Evolutionary conservation across 2,113 vertebrate species (phyloP), one percentile per base, ranked within the genome.

Genomic region (Grallaria varia): DNA sequence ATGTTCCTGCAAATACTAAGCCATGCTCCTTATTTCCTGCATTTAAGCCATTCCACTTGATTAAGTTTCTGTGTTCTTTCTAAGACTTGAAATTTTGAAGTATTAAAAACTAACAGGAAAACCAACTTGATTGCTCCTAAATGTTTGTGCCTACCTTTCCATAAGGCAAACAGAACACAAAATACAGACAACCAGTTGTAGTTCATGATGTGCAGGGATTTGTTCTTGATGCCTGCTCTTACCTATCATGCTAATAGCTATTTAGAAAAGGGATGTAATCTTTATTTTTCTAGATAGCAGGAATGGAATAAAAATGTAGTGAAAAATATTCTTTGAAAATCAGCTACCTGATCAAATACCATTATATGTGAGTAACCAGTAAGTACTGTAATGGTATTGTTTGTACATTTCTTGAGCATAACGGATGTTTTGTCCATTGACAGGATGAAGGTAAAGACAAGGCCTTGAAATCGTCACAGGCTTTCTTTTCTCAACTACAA

Each of bases 401-500:
- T 45, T 73, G 13, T 52, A 10, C 2, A 0, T 45, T 63, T 44
- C 53, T 62, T 39, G 55, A 4, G 60, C 88, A 2, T 81, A 93
- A 94, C 18, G 14, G 59, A 49, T 72, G 4, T 49, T 84, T 93
- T 94, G 4, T 92, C 64, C 44, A 18, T 62, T 94, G 83, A 75
- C 97, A 99, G 99, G 98, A 99, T 55, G 99, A 99, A 93, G 99
- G 99, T 33, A 99, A 99, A 97, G 99, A 99, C 96, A 99, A 99
- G 83, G 98, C 98, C 64, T 97, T 99, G 82, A 98, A 98, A 42
- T 99, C 99, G 1, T 99, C 99, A 71, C 98, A 98, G 67, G 98
- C 99, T 4, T 99, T 99, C 98, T 99, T 99, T 97, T 99, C 99
- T 71, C 98, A 99, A 83, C 97, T 99, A 63, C 99, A 99, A 97